Base-by-base conservation (phyloP, 2,797 vertebrate genomes). In the Gallirallus australis region DNA sequence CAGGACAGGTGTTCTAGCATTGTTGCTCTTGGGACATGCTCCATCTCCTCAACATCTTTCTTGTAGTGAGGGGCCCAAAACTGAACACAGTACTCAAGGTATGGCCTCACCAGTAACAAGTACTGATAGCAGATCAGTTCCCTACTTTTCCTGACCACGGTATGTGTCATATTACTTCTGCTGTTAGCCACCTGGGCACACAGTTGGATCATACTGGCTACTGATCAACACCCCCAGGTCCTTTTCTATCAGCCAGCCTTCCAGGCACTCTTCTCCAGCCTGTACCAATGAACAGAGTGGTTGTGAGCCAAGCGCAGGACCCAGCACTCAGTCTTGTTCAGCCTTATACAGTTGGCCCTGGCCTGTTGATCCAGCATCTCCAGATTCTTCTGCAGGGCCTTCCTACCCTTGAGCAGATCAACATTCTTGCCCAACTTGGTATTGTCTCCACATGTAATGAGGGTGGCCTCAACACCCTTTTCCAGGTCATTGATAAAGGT, bases 1-100 rank as follows among this genome's bases (percentile, higher is more conserved):
- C 0, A 52, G 2, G 15, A 28, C 19, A 13, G 28, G 7, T 12
- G 1, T 15, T 73, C 40, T 2, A 69, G 33, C 4, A 39, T 35
- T 0, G 0, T 0, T 73, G 16, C 19, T 2, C 8, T 57, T 1
- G 6, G 3, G 20, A 52, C 3, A 3, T 0, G 0, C 13, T 71
- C 19, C 31, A 63, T 40, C 35, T 40, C 8, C 6, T 78, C 47
- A 6, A 0, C 20, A 12, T 45, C n/a, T 3, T 64, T 39, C 24
- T 24, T 63, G 48, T 3, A 66, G 21, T 6, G 18, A 80, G 4
- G 2, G 2, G 14, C 7, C 15, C 24, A 61, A 25, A 54, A 63
- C 0, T 24, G 9, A 48, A 27, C 24, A 52, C 16, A 28, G 24
- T 4, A 83, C 6, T 48, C 3, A 0, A 73, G 25, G 10, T 21